phyloP scores from a whole-genome alignment of 2,113 vertebrate genomes.

The Bungarus multicinctus region DNA sequence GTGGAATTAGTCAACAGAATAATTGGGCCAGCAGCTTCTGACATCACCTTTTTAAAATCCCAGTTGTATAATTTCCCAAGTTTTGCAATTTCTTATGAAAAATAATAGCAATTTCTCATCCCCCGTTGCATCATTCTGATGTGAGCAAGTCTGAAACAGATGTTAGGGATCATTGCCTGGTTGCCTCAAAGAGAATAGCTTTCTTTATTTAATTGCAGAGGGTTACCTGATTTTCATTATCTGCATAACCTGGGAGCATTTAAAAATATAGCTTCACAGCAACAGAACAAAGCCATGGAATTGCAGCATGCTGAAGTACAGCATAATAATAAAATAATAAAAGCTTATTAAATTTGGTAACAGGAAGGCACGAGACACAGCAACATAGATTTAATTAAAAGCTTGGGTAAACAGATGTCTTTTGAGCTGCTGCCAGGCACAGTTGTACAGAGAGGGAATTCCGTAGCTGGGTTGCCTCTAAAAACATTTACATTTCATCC shows the following conservation, averaged over 20 bases:
- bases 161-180: not conserved
- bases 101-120: not conserved
- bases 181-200: not conserved
- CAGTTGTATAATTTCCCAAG: not conserved
- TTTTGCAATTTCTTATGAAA: not conserved
- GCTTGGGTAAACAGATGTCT: not conserved
- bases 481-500: not conserved
- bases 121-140: not conserved
- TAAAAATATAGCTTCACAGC: not conserved
- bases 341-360: not conserved
- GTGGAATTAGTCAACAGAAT: not conserved
- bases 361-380: not conserved
- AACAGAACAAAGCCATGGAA: not conserved
- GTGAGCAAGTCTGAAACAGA: not conserved
- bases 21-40: not conserved
- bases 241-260: not conserved
- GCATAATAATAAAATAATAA: not conserved
- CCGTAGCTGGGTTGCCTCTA: not conserved
- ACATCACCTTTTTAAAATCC: not conserved
- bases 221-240: not conserved
- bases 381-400: not conserved
- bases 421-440: not conserved
- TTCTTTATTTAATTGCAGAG: not conserved
- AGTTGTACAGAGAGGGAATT: not conserved
- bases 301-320: not conserved